phyloP scores from a whole-genome alignment of 2,888 invertebrate species.

The Cordilura impudica region DNA sequence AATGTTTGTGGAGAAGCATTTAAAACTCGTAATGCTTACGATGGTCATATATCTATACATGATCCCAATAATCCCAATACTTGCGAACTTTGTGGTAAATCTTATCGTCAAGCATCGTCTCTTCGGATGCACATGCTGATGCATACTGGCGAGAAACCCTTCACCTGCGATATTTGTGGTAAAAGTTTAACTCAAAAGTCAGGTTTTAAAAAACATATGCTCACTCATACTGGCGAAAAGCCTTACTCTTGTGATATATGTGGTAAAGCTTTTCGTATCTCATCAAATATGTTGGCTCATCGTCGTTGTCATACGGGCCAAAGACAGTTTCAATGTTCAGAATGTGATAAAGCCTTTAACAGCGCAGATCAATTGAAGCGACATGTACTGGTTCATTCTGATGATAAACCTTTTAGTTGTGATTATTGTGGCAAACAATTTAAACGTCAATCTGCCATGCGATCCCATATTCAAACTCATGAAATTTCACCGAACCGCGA shows the following conservation, averaged over 20 bases:
- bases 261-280: constrained; percentile 73
- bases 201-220: constrained; percentile 77
- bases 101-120: constrained; percentile 75
- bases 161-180: constrained; percentile 74
- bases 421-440: constrained; percentile 65
- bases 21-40: constrained; percentile 76
- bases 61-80: constrained; percentile 75
- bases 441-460: constrained; percentile 67
- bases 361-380: constrained; percentile 76
- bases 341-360: constrained; percentile 74
- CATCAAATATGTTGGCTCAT: constrained; percentile 76
- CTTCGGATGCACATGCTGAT: constrained; percentile 73
- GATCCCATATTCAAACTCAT: constrained; percentile 67
- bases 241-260: constrained; percentile 75
- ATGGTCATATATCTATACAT: constrained; percentile 75
- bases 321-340: constrained; percentile 73
- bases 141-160: constrained; percentile 76
- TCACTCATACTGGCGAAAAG: constrained; percentile 76
- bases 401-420: constrained; percentile 70
- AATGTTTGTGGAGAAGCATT: constrained; percentile 75
- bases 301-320: constrained; percentile 73
- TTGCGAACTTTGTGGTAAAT: constrained; percentile 74
- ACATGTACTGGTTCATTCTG: constrained; percentile 73
- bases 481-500: constrained; percentile 18
- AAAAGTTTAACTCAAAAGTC: constrained; percentile 77